phyloP scores from a whole-genome alignment of 2,888 invertebrate species.

The Autographa gamma region DNA sequence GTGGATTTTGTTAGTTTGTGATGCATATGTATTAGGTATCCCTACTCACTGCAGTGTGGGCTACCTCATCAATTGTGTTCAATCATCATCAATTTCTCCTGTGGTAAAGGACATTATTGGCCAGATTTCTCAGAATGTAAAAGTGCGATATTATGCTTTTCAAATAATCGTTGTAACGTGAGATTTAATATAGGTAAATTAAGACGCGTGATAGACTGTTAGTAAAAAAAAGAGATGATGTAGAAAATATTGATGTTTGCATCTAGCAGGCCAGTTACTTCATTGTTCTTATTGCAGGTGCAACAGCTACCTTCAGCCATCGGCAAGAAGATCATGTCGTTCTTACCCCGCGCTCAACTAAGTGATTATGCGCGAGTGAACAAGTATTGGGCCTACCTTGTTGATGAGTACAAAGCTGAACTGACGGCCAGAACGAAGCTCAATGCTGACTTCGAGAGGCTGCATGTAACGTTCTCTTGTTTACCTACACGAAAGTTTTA shows the following conservation, averaged over 20 bases:
- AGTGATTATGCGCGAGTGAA: constrained; percentile 76
- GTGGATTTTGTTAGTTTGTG: constrained; percentile 79
- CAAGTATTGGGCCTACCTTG: constrained; percentile 80
- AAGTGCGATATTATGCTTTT: no score
- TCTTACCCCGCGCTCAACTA: constrained; percentile 69
- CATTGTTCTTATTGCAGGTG: constrained; percentile 62
- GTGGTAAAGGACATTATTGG: no score
- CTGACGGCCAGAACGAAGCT: constrained; percentile 70
- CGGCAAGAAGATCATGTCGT: constrained; percentile 74
- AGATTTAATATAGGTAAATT: no score
- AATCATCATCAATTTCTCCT: no score
- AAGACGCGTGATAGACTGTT: no score
- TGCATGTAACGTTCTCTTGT: constrained; percentile 60
- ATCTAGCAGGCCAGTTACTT: not conserved
- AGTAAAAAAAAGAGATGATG: no score
- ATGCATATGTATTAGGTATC: no score
- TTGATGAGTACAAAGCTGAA: constrained; percentile 76
- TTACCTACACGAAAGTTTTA: no score
- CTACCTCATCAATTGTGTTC: no score
- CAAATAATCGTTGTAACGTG: no score
- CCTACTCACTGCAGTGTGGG: no score
- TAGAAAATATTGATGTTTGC: not conserved
- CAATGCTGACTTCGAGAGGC: constrained; percentile 70
- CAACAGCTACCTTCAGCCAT: constrained; percentile 77
- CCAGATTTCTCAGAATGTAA: no score